A percentile compares a stretch with the other conserved stretches of the same genome.
These are phyloP conservation scores for Habroteleia sp. DNA, from an alignment of 2,888 invertebrate genomes.

Conservation along the genomic window DNA sequence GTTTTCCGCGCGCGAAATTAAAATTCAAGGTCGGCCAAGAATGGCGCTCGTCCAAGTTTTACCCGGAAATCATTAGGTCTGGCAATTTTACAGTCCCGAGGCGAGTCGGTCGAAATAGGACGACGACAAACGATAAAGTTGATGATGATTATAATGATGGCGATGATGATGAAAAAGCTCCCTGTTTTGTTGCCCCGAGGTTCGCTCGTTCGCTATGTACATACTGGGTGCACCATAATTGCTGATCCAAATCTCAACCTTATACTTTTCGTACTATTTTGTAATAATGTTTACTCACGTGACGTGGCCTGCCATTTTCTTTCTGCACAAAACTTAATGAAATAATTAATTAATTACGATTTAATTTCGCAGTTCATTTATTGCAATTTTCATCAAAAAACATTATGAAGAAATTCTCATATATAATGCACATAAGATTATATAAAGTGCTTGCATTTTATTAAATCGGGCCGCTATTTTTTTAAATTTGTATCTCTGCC, in stretches of 20 bases:
- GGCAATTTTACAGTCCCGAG: slow-evolving; percentile 69
- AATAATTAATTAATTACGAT: neutral
- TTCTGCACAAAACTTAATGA: neutral
- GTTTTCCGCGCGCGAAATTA: slow-evolving; percentile 66
- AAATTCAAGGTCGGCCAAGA: slow-evolving; percentile 58
- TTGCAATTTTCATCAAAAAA: too few species aligned
- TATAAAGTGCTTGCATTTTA: too few species aligned
- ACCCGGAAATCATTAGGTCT: slow-evolving; percentile 76
- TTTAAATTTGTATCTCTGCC: too few species aligned
- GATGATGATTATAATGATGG: slow-evolving; percentile 67
- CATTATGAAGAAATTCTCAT: too few species aligned
- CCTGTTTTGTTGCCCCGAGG: slow-evolving; percentile 78
- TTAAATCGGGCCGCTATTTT: too few species aligned
- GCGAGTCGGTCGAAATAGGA: slow-evolving; percentile 52
- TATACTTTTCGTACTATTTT: slow-evolving; percentile 16
- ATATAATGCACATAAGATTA: too few species aligned
- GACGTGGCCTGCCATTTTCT: too few species aligned
- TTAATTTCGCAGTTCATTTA: too few species aligned
- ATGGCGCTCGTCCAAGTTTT: slow-evolving; percentile 62
- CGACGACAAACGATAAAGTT: slow-evolving; percentile 63
- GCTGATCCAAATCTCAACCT: slow-evolving; percentile 20
- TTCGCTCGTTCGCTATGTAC: slow-evolving; percentile 59
- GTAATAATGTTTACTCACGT: slow-evolving; percentile 17
- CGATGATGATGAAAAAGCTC: slow-evolving; percentile 72
- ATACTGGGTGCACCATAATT: slow-evolving; percentile 65